These are phyloP conservation scores for Cottoperca gobio DNA, from an alignment of 2,797 vertebrate species.

Conservation along the genomic window DNA sequence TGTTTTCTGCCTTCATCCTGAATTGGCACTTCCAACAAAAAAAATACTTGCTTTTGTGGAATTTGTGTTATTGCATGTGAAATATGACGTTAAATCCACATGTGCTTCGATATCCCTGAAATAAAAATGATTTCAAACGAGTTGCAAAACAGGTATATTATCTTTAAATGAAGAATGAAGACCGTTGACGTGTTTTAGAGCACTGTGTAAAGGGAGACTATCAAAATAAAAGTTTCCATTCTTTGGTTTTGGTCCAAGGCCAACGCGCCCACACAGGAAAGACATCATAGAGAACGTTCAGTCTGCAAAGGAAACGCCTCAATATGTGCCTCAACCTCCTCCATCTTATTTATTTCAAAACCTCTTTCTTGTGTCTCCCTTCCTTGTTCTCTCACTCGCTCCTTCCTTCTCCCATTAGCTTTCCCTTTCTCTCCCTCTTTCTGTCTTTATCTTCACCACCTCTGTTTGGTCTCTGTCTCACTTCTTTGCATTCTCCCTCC, in stretches of 20 bases:
- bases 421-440: slow-evolving; percentile 21
- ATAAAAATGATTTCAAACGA: not conserved
- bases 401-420: slow-evolving; percentile 34
- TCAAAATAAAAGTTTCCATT: slow-evolving; percentile 59
- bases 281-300: slow-evolving; percentile 29
- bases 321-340: slow-evolving; percentile 56
- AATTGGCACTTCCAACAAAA: not conserved
- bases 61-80: not conserved
- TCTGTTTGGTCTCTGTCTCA: slow-evolving; percentile 26
- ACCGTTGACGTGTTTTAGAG: slow-evolving; percentile 30
- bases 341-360: slow-evolving; percentile 30
- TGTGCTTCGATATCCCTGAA: not conserved
- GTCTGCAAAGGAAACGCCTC: slow-evolving; percentile 53
- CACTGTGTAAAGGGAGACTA: slow-evolving; percentile 24
- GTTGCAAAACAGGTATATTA: not conserved
- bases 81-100: not conserved
- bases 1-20: not conserved
- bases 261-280: slow-evolving; percentile 59
- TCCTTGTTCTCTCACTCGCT: slow-evolving; percentile 26
- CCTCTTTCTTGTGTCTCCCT: slow-evolving; percentile 31
- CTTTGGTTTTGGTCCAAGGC: slow-evolving; percentile 48
- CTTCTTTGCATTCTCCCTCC: slow-evolving; percentile 35
- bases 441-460: slow-evolving; percentile 24
- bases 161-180: slow-evolving; percentile 30
- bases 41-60: not conserved